phyloP scores from a whole-genome alignment of 2,888 invertebrate genomes.

The Loripinus fragilis region DNA sequence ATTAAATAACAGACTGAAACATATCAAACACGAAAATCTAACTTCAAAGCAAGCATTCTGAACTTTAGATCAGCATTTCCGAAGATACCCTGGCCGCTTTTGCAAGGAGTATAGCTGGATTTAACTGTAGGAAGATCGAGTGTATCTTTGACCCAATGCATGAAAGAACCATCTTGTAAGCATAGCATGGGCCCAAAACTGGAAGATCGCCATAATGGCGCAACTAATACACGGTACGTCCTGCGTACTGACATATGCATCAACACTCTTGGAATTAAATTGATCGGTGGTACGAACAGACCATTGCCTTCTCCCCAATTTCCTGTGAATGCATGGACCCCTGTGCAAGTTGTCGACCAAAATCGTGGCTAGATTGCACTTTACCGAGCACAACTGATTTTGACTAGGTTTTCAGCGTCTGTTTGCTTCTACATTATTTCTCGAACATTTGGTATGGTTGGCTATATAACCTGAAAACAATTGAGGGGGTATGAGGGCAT shows the following conservation, averaged over 20 bases:
- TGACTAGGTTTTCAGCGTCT: too few relatives aligned
- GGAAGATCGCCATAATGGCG: conserved; percentile 16
- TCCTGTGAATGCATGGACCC: conserved; percentile 13
- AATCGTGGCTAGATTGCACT: too few relatives aligned
- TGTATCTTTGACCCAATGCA: neutral
- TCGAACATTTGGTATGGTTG: too few relatives aligned
- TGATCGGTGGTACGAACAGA: conserved; percentile 17
- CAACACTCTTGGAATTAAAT: conserved; percentile 4
- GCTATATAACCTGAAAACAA: too few relatives aligned
- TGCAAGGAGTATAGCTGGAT: neutral
- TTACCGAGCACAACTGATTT: too few relatives aligned
- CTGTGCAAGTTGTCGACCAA: neutral
- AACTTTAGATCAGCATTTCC: neutral
- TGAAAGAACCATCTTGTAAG: neutral
- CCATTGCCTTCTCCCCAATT: conserved; percentile 21
- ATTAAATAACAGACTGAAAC: too few relatives aligned
- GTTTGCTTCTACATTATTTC: too few relatives aligned
- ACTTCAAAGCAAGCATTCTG: neutral
- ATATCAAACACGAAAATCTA: neutral
- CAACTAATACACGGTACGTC: conserved; percentile 4
- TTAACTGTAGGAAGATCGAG: neutral
- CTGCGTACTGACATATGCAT: conserved; percentile 12
- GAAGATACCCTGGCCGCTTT: neutral
- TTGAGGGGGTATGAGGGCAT: too few relatives aligned
- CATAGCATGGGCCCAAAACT: conserved; percentile 16